Evolutionary conservation across 2,797 vertebrate species (phyloP).

Genomic region (Erethizon dorsatum): DNA sequence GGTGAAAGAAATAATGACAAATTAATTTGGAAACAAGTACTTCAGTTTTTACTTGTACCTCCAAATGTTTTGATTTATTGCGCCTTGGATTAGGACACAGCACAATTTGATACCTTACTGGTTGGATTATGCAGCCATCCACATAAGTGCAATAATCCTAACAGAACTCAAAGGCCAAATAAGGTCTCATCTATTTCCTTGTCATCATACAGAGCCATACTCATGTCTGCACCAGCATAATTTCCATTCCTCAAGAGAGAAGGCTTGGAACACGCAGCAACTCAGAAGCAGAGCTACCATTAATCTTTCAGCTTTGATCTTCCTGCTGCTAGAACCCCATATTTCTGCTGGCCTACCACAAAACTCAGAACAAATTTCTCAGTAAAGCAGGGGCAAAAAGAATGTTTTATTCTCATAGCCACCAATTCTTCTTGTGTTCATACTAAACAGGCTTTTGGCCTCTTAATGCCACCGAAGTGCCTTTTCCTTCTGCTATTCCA

Average conservation of each 20-base stretch:
- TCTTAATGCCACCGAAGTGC: background rate
- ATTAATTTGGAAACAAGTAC: constrained; percentile 82
- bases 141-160: background rate
- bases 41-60: background rate
- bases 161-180: background rate
- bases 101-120: background rate
- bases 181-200: background rate
- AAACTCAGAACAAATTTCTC: background rate
- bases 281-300: background rate
- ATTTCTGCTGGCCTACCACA: background rate
- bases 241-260: background rate
- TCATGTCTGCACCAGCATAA: background rate
- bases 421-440: background rate
- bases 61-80: background rate
- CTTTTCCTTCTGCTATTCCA: background rate
- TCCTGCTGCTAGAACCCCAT: background rate
- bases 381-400: background rate
- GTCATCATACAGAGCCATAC: background rate
- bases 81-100: no score
- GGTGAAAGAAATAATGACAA: constrained; percentile 83
- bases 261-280: background rate
- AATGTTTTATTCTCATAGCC: background rate
- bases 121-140: background rate
- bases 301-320: background rate
- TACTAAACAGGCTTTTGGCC: background rate